A percentile compares a stretch with the other conserved stretches of the same genome.
Evolutionary conservation across 2,113 vertebrate species (phyloP).

Genomic region (Rhynchomys soricoides): DNA sequence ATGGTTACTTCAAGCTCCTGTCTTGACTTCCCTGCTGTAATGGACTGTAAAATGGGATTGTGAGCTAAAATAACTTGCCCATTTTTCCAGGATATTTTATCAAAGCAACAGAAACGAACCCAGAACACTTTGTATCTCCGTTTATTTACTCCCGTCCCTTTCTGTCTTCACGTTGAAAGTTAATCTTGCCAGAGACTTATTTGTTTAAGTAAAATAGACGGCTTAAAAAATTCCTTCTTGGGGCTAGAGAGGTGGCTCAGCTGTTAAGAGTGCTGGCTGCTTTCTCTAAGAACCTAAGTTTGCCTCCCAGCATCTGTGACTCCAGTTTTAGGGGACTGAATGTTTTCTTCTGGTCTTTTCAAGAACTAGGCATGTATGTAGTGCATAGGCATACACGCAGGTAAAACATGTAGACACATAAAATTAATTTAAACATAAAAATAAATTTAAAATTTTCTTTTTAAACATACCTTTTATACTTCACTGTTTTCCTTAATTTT

Average conservation of each 20-base stretch:
- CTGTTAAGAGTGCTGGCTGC: neutral
- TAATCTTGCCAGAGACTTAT: neutral
- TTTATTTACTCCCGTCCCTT: neutral
- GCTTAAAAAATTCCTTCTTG: neutral
- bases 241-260: neutral
- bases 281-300: neutral
- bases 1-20: neutral
- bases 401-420: neutral
- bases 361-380: neutral
- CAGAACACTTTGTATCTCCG: neutral
- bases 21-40: neutral
- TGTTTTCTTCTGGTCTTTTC: neutral
- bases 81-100: neutral
- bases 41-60: neutral
- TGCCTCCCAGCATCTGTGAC: neutral
- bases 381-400: neutral
- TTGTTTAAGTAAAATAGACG: neutral
- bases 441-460: neutral
- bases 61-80: neutral
- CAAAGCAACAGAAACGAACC: neutral
- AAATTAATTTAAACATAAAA: neutral
- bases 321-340: neutral
- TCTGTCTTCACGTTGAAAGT: neutral
- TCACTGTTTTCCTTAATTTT: neutral
- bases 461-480: neutral